Conservation (phyloP, 2,113 vertebrate species). For the Heteronetta atricapilla region DNA sequence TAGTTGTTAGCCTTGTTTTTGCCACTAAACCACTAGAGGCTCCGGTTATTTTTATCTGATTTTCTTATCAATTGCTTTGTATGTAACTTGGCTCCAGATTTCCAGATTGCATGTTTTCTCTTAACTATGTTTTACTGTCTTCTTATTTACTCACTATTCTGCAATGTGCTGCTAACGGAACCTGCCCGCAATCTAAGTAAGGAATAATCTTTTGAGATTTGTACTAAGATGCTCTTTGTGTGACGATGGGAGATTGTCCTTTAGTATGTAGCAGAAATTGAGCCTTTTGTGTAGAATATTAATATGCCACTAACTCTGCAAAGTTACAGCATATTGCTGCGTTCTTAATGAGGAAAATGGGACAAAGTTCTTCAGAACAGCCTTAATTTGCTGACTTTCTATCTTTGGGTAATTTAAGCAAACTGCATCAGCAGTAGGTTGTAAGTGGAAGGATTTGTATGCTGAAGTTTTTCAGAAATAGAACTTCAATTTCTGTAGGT, state of each 20-base stretch:
- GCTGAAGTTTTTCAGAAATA: background rate
- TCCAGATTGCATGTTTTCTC: background rate
- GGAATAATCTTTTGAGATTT: background rate
- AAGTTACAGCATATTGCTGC: background rate
- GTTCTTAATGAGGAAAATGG: background rate
- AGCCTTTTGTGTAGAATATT: background rate
- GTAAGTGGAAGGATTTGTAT: background rate
- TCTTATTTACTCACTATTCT: background rate
- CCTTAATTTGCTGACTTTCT: background rate
- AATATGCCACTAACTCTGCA: background rate
- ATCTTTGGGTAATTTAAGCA: background rate
- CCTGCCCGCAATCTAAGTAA: background rate
- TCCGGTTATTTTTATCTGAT: accelerated
- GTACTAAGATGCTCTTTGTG: background rate
- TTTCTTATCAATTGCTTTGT: background rate
- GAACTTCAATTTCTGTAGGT: background rate
- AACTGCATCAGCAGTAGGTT: background rate
- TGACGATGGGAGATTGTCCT: background rate
- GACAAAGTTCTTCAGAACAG: background rate
- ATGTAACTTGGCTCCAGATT: background rate
- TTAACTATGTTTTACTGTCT: background rate
- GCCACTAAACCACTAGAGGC: background rate
- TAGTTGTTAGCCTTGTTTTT: background rate
- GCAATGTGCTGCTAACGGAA: background rate
- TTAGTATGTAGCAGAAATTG: background rate